A percentile compares a stretch with the other conserved stretches of the same genome.
Conservation (phyloP, 2,113 vertebrate species). For the Cavia porcellus region DNA sequence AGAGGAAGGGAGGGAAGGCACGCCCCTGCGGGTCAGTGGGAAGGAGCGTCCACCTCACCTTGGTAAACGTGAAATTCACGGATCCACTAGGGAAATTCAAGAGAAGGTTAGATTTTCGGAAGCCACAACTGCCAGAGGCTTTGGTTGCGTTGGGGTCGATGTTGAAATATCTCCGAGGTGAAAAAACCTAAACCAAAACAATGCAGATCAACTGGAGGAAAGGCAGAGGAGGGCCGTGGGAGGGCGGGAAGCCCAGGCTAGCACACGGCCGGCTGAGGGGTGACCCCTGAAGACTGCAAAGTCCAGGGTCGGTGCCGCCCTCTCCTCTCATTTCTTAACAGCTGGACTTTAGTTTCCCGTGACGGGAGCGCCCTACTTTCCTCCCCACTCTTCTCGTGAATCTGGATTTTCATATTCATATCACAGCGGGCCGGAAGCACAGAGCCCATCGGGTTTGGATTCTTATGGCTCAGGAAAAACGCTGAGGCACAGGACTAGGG, state of each 20-base stretch:
- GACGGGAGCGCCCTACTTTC: not conserved
- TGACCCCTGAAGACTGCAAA: not conserved
- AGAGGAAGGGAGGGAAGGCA: not conserved
- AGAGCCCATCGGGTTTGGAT: not conserved
- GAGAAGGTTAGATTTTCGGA: constrained; percentile 83
- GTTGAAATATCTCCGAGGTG: constrained; percentile 86
- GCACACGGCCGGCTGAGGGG: not conserved
- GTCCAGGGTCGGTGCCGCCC: no score
- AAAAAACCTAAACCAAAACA: constrained; percentile 72
- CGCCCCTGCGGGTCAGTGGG: fast-evolving
- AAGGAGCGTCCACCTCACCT: constrained; percentile 87
- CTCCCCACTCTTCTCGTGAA: not conserved
- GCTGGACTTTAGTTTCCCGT: not conserved
- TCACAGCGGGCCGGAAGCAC: not conserved
- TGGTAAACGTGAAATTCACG: constrained; percentile 91
- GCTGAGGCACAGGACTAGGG: not conserved
- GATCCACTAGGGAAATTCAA: constrained; percentile 88
- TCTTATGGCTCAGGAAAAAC: not conserved
- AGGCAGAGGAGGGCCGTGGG: not conserved
- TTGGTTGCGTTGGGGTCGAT: constrained; percentile 88
- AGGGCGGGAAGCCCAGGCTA: not conserved
- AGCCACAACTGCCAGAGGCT: constrained; percentile 87
- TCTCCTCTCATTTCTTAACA: not conserved
- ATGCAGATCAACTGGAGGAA: not conserved
- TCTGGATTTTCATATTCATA: not conserved